Evolutionary conservation across 2,113 vertebrate species (phyloP).

Genomic region (Bambusicola thoracicus): DNA sequence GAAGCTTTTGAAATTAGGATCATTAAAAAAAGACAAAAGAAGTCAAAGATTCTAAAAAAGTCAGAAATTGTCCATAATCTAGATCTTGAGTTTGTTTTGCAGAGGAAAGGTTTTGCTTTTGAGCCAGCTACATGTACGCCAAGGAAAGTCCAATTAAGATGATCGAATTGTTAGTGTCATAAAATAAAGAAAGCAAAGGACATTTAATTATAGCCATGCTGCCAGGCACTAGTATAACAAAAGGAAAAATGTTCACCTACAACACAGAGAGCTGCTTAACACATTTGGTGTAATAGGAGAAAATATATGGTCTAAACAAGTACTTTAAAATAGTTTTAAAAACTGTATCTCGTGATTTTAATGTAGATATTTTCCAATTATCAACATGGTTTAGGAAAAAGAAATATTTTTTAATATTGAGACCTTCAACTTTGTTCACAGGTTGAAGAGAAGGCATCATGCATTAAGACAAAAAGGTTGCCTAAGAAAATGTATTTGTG

Average conservation of each 20-base stretch:
- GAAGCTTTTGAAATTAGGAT: background rate
- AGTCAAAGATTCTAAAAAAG: background rate
- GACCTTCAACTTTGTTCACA: slow-evolving; percentile 37
- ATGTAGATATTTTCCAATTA: slow-evolving; percentile 28
- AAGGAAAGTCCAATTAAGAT: slow-evolving; percentile 53
- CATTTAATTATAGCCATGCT: slow-evolving; percentile 58
- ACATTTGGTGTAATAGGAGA: slow-evolving; percentile 8
- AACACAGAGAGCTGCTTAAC: background rate
- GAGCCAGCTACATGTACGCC: background rate
- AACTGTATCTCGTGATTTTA: slow-evolving; percentile 1
- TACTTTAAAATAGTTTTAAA: background rate
- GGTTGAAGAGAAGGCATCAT: slow-evolving; percentile 32
- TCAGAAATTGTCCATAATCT: background rate
- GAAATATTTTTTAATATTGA: background rate
- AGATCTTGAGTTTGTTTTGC: background rate
- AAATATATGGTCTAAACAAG: background rate
- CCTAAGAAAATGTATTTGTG: slow-evolving; percentile 65
- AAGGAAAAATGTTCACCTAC: slow-evolving; percentile 32
- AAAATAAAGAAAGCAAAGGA: slow-evolving; percentile 40
- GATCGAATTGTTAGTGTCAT: slow-evolving; percentile 30
- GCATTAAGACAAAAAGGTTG: slow-evolving; percentile 57
- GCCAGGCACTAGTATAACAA: slow-evolving; percentile 1
- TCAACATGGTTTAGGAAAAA: slow-evolving; percentile 24
- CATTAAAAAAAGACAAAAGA: background rate
- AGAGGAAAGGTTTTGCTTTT: background rate